phyloP scores from a whole-genome alignment of 1,140 invertebrate species.

The Pararge aegeria region DNA sequence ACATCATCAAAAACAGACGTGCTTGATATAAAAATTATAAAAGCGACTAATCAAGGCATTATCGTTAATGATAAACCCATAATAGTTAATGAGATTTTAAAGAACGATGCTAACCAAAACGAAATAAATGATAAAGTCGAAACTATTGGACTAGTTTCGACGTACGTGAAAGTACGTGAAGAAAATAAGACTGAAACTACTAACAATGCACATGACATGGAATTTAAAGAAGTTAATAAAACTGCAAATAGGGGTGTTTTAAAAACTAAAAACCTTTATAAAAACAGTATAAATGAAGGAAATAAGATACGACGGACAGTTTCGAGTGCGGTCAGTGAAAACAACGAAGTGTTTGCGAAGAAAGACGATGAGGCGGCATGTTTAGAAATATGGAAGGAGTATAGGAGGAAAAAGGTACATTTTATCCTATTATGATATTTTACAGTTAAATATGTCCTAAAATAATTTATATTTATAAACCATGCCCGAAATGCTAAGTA shows the following conservation, averaged over 20 bases:
- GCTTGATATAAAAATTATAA: neutral
- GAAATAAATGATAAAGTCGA: neutral
- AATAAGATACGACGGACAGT: neutral
- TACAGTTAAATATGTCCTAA: too few relatives aligned
- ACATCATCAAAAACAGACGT: neutral
- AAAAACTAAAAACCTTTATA: neutral
- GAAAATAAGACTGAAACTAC: neutral
- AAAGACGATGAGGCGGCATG: neutral
- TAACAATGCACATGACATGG: neutral
- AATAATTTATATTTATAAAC: too few relatives aligned
- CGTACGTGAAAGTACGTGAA: neutral
- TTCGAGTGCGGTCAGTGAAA: neutral
- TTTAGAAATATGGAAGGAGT: constrained; percentile 8
- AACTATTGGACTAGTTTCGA: neutral
- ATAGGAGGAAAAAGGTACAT: constrained; percentile 2
- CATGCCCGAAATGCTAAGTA: too few relatives aligned
- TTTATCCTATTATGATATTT: too few relatives aligned
- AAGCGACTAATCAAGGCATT: neutral
- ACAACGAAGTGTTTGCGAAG: constrained; percentile 9
- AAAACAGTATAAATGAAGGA: neutral
- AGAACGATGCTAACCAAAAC: constrained; percentile 11
- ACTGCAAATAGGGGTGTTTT: too few relatives aligned
- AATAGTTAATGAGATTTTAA: constrained; percentile 34
- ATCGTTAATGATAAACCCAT: constrained; percentile 21
- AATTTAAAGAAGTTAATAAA: neutral